Percentiles rank a stretch among this genome's conserved stretches.
These are phyloP conservation scores for Momotus momota DNA, from an alignment of 2,797 vertebrate genomes.

Conservation along the genomic window DNA sequence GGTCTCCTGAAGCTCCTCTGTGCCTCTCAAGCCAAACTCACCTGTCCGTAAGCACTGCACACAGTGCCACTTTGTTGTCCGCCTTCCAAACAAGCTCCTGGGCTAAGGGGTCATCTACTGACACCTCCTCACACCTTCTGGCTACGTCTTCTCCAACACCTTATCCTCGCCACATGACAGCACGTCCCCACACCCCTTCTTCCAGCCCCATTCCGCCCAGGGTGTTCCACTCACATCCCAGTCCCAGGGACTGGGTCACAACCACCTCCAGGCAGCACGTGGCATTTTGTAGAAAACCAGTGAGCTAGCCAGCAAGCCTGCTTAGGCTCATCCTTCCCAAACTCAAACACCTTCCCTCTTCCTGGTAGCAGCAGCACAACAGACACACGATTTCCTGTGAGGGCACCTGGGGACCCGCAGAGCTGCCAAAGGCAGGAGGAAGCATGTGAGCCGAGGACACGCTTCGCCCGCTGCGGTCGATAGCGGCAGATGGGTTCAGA, in stretches of 20 bases:
- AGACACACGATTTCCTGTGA: neutral
- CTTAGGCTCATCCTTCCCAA: neutral
- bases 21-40: neutral
- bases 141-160: neutral
- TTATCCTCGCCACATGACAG: neutral
- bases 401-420: neutral
- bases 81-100: neutral
- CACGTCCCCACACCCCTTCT: neutral
- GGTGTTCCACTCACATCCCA: rapidly evolving
- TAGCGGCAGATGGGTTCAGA: neutral
- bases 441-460: neutral
- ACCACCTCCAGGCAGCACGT: neutral
- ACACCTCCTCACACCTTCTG: neutral
- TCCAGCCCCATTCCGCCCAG: neutral
- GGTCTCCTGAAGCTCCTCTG: neutral
- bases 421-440: neutral
- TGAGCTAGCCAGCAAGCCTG: neutral
- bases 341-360: neutral
- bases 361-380: neutral
- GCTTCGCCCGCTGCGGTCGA: neutral
- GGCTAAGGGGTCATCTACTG: neutral
- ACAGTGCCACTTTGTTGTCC: rapidly evolving
- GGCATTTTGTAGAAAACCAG: neutral
- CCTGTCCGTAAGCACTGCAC: neutral
- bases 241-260: too few relatives aligned